Conservation (phyloP, 2,113 vertebrate species). For the Syngnathus scovelli region DNA sequence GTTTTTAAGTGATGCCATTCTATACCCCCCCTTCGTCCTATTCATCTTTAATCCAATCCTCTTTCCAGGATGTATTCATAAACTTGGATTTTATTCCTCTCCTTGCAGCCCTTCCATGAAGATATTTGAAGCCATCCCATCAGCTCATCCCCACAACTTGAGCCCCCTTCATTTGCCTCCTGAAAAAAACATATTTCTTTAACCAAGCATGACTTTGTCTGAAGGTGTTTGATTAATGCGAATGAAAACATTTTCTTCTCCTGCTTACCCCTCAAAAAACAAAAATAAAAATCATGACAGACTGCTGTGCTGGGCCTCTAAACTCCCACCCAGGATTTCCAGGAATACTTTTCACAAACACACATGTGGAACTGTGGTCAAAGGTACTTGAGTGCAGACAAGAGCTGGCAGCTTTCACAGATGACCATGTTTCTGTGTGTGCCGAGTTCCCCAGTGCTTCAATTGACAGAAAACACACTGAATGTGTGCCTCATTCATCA, state of each 20-base stretch:
- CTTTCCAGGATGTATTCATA: constrained; percentile 30
- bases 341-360: constrained; percentile 48
- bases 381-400: constrained; percentile 13
- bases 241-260: background rate
- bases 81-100: constrained; percentile 32
- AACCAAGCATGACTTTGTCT: background rate
- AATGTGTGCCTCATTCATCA: constrained; percentile 3
- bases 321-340: constrained; percentile 48
- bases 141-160: background rate
- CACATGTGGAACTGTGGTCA: constrained; percentile 17
- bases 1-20: constrained; percentile 40
- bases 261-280: constrained; percentile 11
- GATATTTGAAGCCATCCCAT: constrained; percentile 25
- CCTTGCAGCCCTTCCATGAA: constrained; percentile 34
- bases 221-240: background rate
- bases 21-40: constrained; percentile 8
- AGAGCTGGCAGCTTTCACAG: no score
- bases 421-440: constrained; percentile 10
- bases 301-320: constrained; percentile 10
- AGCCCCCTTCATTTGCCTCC: background rate
- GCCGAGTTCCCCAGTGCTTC: constrained; percentile 7
- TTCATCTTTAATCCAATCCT: constrained; percentile 13
- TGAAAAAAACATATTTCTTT: background rate
- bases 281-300: constrained; percentile 21
- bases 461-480: constrained; percentile 22